Percentiles rank a stretch among this genome's conserved stretches.
Conservation (phyloP, 2,113 vertebrate genomes). For the Eubucco bourcierii region DNA sequence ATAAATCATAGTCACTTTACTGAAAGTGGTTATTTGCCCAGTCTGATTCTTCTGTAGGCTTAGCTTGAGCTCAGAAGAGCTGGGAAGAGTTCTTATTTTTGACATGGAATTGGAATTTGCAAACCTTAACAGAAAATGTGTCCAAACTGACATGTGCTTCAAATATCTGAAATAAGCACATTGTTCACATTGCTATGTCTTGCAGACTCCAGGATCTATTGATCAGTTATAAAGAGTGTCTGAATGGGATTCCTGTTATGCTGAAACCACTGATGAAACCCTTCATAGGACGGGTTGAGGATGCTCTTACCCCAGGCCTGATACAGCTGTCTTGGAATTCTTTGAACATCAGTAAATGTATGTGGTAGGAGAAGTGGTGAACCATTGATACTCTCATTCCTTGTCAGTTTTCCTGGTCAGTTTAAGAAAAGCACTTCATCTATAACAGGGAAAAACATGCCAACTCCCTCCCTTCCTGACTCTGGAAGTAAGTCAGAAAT, state of each 20-base stretch:
- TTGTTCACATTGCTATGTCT: background rate
- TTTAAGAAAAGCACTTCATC: background rate
- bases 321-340: conserved; percentile 79
- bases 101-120: background rate
- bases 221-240: conserved; percentile 54
- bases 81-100: background rate
- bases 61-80: background rate
- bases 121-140: background rate
- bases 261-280: conserved; percentile 79
- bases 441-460: background rate
- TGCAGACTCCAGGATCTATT: conserved; percentile 78
- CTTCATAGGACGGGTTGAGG: conserved; percentile 75
- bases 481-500: background rate
- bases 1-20: background rate
- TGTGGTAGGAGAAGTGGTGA: background rate
- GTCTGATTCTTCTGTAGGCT: background rate
- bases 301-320: conserved; percentile 74
- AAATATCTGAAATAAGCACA: background rate
- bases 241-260: conserved; percentile 66
- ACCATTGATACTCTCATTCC: background rate
- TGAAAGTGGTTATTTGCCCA: background rate
- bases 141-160: background rate
- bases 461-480: background rate
- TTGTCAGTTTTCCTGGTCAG: background rate
- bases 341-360: conserved; percentile 73